These are phyloP conservation scores for Antidorcas marsupialis DNA, from an alignment of 2,113 vertebrate genomes.

Conservation along the genomic window DNA sequence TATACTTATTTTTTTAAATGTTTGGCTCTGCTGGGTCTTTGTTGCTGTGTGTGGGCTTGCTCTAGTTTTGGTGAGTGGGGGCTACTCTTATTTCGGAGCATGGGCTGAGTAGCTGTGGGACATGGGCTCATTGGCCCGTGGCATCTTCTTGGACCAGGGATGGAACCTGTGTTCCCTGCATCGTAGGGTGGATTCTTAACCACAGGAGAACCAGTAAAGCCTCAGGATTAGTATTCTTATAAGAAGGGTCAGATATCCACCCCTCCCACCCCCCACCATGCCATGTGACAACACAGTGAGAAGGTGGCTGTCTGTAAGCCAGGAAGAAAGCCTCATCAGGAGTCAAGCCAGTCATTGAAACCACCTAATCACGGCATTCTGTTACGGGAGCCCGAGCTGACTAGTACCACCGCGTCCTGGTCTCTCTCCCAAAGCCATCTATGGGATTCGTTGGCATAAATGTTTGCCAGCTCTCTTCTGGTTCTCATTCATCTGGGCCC, in stretches of 20 bases:
- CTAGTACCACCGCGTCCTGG: background rate
- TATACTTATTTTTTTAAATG: background rate
- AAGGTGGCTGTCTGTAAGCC: background rate
- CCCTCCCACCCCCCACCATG: accelerated
- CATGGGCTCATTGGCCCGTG: background rate
- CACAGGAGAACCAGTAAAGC: background rate
- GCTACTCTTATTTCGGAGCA: background rate
- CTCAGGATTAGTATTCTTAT: background rate
- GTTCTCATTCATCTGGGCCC: background rate
- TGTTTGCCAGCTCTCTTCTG: background rate
- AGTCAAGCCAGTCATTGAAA: background rate
- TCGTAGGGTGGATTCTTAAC: background rate
- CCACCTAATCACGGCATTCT: background rate
- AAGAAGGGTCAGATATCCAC: background rate
- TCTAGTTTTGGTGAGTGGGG: background rate
- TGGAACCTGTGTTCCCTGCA: background rate
- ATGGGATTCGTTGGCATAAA: background rate
- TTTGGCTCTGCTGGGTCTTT: background rate
- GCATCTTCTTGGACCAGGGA: background rate
- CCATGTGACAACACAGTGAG: background rate
- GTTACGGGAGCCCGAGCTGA: accelerated
- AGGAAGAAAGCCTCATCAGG: background rate
- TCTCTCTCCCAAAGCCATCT: background rate
- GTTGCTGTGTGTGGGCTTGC: background rate
- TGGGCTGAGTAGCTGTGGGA: background rate